A percentile compares a stretch with the other conserved stretches of the same genome.
phyloP scores from a whole-genome alignment of 2,113 vertebrate species.

The Equus przewalskii region DNA sequence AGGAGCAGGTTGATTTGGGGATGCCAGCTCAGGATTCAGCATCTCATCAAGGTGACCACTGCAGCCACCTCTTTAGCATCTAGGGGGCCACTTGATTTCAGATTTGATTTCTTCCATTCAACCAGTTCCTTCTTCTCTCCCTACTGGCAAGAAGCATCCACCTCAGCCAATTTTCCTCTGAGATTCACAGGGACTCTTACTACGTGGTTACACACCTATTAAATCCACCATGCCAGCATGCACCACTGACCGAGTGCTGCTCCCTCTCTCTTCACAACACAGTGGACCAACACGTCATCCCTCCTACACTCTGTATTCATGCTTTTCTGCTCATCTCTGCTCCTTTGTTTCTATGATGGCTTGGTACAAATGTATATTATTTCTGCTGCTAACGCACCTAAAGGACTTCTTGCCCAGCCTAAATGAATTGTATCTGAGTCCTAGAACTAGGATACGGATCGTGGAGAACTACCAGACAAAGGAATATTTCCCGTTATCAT shows the following conservation, averaged over 20 bases:
- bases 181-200: not conserved
- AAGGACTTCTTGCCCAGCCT: not conserved
- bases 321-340: not conserved
- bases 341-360: not conserved
- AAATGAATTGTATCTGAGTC: not conserved
- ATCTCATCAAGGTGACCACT: not conserved
- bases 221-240: not conserved
- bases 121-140: not conserved
- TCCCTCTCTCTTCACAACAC: not conserved
- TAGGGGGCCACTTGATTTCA: not conserved
- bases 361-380: not conserved
- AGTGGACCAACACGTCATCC: too few relatives aligned
- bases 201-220: too few relatives aligned
- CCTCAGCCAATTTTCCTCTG: not conserved
- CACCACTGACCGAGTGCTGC: not conserved
- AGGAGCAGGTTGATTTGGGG: not conserved
- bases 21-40: not conserved
- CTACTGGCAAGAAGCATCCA: not conserved
- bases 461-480: not conserved
- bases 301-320: too few relatives aligned
- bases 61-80: not conserved
- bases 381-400: not conserved
- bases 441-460: not conserved
- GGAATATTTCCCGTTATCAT: not conserved
- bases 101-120: not conserved